These are phyloP conservation scores for Lepus townsendii DNA, from an alignment of 2,797 vertebrate species.

Conservation along the genomic window DNA sequence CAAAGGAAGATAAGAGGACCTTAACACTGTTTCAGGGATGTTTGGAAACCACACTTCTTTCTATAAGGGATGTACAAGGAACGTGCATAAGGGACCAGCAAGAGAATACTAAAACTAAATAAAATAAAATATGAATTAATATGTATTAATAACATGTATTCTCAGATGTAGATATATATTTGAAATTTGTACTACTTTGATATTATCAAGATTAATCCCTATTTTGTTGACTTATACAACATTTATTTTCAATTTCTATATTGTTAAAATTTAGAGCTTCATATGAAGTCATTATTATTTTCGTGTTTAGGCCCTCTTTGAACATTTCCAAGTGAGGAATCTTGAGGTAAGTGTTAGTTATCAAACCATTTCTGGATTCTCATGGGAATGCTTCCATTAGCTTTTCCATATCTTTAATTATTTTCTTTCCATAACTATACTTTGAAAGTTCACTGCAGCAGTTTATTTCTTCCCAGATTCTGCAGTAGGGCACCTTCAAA, in stretches of 20 bases:
- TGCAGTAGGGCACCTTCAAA: not conserved
- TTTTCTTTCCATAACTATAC: not conserved
- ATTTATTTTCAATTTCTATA: not conserved
- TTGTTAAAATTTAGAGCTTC: not conserved
- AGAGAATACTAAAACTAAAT: not conserved
- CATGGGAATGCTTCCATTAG: not conserved
- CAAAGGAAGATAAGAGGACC: not conserved
- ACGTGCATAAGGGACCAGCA: not conserved
- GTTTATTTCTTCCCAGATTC: not conserved
- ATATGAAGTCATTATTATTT: not conserved
- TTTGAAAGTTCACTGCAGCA: not conserved
- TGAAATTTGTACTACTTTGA: not conserved
- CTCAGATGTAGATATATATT: not conserved
- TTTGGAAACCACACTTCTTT: not conserved
- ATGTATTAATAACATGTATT: not conserved
- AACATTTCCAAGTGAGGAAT: not conserved
- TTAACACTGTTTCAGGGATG: not conserved
- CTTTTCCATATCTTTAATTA: not conserved
- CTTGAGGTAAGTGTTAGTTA: not conserved
- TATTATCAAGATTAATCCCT: not conserved
- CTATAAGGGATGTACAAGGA: not conserved
- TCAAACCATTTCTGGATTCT: not conserved
- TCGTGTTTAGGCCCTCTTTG: not conserved
- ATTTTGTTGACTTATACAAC: not conserved
- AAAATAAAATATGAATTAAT: not conserved